A percentile compares a stretch with the other conserved stretches of the same genome.
These are phyloP conservation scores for Rhinolophus sinicus DNA, from an alignment of 2,113 vertebrate species.

Conservation along the genomic window DNA sequence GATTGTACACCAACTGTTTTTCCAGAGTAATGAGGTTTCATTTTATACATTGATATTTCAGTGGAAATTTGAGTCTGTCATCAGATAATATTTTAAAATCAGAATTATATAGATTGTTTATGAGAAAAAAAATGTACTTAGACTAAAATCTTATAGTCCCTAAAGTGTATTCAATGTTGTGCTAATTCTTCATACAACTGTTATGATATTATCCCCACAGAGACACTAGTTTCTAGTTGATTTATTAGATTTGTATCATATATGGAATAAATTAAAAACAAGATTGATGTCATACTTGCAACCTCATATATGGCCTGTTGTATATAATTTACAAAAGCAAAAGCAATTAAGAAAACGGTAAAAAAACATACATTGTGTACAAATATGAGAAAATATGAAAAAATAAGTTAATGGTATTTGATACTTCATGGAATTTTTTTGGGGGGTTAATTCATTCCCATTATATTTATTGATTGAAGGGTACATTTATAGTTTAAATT, in stretches of 20 bases:
- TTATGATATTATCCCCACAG: neutral
- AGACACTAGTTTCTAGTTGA: neutral
- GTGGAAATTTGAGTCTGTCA: neutral
- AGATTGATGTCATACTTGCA: neutral
- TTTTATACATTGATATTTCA: neutral
- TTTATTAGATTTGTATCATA: conserved; percentile 3
- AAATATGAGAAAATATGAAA: neutral
- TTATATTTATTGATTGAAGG: neutral
- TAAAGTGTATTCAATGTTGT: neutral
- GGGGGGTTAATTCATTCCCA: neutral
- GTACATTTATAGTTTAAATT: neutral
- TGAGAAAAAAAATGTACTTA: neutral
- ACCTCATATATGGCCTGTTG: neutral
- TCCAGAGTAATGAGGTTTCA: neutral
- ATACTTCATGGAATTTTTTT: neutral
- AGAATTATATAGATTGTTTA: neutral
- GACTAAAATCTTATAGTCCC: neutral
- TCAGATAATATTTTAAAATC: neutral
- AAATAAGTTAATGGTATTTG: neutral
- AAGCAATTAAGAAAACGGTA: neutral
- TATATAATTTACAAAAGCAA: neutral
- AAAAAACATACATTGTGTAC: neutral
- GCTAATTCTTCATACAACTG: neutral
- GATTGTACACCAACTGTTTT: neutral
- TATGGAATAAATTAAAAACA: neutral